Base-by-base conservation (phyloP, 2,113 vertebrate species). In the Pelvicachromis taeniatus region DNA sequence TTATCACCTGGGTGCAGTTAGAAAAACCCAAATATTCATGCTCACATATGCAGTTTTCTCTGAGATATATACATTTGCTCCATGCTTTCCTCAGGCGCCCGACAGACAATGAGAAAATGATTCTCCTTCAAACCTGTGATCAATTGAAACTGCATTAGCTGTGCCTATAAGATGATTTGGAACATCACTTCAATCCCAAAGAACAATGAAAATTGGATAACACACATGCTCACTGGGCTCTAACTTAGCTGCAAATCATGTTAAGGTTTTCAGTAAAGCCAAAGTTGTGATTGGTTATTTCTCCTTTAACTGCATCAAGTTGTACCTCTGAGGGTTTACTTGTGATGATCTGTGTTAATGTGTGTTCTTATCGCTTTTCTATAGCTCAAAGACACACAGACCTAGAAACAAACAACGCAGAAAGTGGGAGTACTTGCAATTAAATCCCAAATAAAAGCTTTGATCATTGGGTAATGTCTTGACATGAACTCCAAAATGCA, bases 201-300 rank as follows among this genome's bases (percentile, higher is more conserved):
- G 96, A 95, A 95, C 96, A 96, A 95, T 95, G 97, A 95, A 96
- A 97, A 98, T 98, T 97, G 97, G 97, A 97, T 97, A 97, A 97
- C 95, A 93, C 85, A 90, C 93, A 93, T 96, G 95, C 90, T 96
- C 95, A 95, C 94, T 93, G 95, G 95, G 95, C 91, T 86, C 92
- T 90, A 90, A 95, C 94, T 92, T 94, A 92, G 82, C 92, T 91
- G 91, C 86, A 97, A 98, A 98, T 98, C 96, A 95, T 96, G 96
- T 98, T 97, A 96, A 80, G 92, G 87, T 96, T 94, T 96, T 93
- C 95, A 88, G 83, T 93, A 87, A 94, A 96, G 93, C 88, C 91
- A 93, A 93, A 94, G 93, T 96, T 95, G 93, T 93, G 95, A 96
- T 95, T 95, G 94, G 95, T 96, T 96, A 95, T 95, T 95, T 96